These are phyloP conservation scores for Artibeus jamaicensis DNA, from an alignment of 2,797 vertebrate genomes.

Conservation along the genomic window DNA sequence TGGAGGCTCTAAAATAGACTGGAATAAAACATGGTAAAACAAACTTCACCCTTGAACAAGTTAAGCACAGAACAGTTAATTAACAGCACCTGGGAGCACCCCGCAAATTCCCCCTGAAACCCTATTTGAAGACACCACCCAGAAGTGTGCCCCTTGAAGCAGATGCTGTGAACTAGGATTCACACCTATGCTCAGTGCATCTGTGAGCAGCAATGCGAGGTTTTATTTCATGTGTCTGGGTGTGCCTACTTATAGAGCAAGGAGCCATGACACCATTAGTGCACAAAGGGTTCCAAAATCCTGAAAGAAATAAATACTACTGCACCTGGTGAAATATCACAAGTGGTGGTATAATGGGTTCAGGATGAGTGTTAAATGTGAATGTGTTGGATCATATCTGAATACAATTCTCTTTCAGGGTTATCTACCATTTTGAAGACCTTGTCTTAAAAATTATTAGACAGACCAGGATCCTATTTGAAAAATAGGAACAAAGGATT, in stretches of 20 bases:
- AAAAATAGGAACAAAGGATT: neutral
- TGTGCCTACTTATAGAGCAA: neutral
- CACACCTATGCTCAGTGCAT: no score
- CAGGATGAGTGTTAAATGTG: neutral
- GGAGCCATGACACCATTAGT: neutral
- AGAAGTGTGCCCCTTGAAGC: neutral
- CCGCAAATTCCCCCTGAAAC: neutral
- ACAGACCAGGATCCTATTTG: neutral
- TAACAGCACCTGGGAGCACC: neutral
- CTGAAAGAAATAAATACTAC: neutral
- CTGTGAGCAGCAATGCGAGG: neutral
- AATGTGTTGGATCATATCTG: neutral
- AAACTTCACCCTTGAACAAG: neutral
- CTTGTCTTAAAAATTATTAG: neutral
- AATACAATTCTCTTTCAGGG: neutral
- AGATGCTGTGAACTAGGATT: neutral
- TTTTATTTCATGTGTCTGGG: neutral
- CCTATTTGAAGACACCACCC: neutral
- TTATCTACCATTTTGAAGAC: neutral
- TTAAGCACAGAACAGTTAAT: neutral
- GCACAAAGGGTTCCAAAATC: neutral
- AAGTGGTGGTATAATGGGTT: neutral
- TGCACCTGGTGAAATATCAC: neutral
- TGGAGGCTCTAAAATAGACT: neutral
- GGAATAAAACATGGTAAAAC: neutral